phyloP scores from a whole-genome alignment of 2,888 invertebrate species.

The Caenorhabditis afra region DNA sequence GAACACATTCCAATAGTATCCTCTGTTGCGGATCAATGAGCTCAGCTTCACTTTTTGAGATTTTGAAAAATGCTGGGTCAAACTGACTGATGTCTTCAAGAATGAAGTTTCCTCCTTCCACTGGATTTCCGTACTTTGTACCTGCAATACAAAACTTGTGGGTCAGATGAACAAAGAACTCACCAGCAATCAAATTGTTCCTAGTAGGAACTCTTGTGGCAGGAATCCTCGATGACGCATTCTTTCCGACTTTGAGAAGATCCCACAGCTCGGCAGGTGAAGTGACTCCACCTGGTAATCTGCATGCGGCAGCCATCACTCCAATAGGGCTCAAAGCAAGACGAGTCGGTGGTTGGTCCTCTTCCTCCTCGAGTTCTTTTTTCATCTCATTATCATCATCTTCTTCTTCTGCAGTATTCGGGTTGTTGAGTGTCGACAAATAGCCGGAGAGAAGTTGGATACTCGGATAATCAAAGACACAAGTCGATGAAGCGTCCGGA shows the following conservation, averaged over 20 bases:
- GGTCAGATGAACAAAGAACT: not conserved
- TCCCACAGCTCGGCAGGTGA: constrained; percentile 73
- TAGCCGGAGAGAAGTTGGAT: constrained; percentile 59
- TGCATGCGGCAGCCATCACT: constrained; percentile 69
- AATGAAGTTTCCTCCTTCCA: constrained; percentile 78
- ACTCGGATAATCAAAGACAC: constrained; percentile 67
- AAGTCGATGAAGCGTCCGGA: constrained; percentile 60
- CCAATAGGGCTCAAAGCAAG: constrained; percentile 48
- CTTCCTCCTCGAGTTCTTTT: constrained; percentile 33
- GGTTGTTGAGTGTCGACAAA: constrained; percentile 51
- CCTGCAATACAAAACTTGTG: constrained; percentile 13
- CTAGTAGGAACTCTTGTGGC: constrained; percentile 71
- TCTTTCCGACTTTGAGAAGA: constrained; percentile 68
- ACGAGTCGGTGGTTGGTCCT: constrained; percentile 40
- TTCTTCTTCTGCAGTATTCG: constrained; percentile 25
- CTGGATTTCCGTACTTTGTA: constrained; percentile 64
- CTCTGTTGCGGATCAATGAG: constrained; percentile 79
- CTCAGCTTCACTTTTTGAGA: constrained; percentile 75
- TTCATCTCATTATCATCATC: constrained; percentile 10
- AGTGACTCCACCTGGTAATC: constrained; percentile 72
- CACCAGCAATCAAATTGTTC: constrained; percentile 69
- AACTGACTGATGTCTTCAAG: constrained; percentile 65
- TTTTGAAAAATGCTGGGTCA: constrained; percentile 76
- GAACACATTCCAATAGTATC: constrained; percentile 74
- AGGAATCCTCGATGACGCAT: constrained; percentile 71